A percentile compares a stretch with the other conserved stretches of the same genome.
phyloP scores from a whole-genome alignment of 2,797 vertebrate species.

The Varecia variegata region DNA sequence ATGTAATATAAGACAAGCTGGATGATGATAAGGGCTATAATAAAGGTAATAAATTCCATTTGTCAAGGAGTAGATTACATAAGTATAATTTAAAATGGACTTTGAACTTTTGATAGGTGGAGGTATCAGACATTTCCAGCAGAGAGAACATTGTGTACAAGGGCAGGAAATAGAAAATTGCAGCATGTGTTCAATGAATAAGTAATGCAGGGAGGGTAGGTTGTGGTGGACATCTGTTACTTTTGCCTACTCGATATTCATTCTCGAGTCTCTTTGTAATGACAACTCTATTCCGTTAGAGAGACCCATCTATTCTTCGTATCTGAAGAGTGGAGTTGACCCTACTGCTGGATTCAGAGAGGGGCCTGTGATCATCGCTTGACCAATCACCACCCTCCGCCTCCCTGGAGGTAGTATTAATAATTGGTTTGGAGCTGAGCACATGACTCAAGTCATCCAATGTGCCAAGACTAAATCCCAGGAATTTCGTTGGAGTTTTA shows the following conservation, averaged over 20 bases:
- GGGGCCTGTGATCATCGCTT: background rate
- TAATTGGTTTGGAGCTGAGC: background rate
- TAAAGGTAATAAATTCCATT: conserved; percentile 25
- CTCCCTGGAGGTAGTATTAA: background rate
- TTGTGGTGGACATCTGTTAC: conserved; percentile 20
- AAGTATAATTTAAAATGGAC: conserved; percentile 52
- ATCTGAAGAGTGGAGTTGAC: background rate
- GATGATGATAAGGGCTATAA: background rate
- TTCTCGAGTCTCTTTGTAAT: background rate
- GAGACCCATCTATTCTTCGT: background rate
- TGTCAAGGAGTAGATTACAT: background rate
- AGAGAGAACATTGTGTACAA: conserved; percentile 27
- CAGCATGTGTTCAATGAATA: conserved; percentile 6
- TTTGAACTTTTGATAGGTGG: conserved; percentile 64
- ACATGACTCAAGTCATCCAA: background rate
- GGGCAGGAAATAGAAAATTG: conserved; percentile 43
- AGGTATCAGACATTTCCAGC: conserved; percentile 33
- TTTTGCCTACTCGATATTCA: conserved; percentile 30
- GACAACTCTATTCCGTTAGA: background rate
- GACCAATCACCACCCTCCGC: background rate
- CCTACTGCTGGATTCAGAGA: background rate
- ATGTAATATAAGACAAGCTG: background rate
- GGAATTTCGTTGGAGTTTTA: background rate
- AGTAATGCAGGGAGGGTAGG: conserved; percentile 25
- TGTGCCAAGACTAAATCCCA: background rate